These are phyloP conservation scores for Dorcus parallelipipedus DNA, from an alignment of 2,888 invertebrate species.

Conservation along the genomic window DNA sequence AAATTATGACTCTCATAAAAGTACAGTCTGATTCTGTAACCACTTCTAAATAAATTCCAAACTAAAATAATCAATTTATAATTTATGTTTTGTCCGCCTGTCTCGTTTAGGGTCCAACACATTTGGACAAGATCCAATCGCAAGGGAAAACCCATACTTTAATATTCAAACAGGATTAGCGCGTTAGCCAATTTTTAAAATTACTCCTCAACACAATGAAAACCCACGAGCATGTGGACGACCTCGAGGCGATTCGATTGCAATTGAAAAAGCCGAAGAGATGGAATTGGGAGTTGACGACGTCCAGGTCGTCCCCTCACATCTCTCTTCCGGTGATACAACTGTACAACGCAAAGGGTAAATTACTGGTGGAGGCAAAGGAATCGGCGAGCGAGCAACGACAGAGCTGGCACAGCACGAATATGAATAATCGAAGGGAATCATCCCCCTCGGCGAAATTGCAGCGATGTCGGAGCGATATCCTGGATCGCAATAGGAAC, in stretches of 20 bases:
- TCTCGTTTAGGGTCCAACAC: no score
- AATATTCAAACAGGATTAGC: no score
- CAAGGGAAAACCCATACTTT: neutral
- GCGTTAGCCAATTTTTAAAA: no score
- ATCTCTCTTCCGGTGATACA: constrained; percentile 60
- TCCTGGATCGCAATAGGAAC: constrained; percentile 3
- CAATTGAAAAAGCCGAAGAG: constrained; percentile 60
- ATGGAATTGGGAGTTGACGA: constrained; percentile 63
- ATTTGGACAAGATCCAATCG: no score
- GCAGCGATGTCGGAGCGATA: constrained; percentile 20
- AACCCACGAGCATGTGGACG: no score
- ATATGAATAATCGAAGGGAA: neutral
- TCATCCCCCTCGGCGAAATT: neutral
- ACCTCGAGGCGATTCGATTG: constrained; percentile 55
- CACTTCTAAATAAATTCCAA: no score
- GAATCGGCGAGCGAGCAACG: constrained; percentile 54
- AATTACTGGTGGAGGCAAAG: constrained; percentile 59
- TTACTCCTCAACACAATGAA: no score
- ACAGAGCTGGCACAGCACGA: constrained; percentile 40
- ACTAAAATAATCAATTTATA: no score
- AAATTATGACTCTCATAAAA: no score
- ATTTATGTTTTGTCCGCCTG: no score
- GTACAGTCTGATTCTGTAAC: no score
- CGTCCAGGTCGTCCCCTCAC: constrained; percentile 60
- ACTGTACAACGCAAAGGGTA: constrained; percentile 61